Percentiles rank a stretch among this genome's conserved stretches.
Evolutionary conservation across 2,113 vertebrate species (phyloP).

Genomic region (Hyperoodon ampullatus): DNA sequence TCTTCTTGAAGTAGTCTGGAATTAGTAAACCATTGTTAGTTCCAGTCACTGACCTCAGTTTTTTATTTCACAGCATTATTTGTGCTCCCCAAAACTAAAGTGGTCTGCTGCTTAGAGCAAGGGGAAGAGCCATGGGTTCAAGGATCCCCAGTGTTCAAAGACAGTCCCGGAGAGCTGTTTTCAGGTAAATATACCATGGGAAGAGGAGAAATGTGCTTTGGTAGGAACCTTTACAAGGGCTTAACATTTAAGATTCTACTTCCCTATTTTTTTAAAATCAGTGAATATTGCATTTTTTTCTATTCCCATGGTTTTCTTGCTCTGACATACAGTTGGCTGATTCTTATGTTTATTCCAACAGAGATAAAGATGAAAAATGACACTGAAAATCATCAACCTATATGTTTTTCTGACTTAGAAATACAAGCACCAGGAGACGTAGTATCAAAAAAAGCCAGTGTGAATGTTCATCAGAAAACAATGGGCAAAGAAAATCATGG

Average conservation of each 20-base stretch:
- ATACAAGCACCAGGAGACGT: slow-evolving; percentile 6
- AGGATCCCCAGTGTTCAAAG: not conserved
- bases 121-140: slow-evolving; percentile 63
- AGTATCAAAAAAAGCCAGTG: slow-evolving; percentile 32
- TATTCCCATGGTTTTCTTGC: not conserved
- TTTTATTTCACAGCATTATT: slow-evolving; percentile 57
- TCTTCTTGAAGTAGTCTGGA: not conserved
- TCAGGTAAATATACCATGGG: slow-evolving; percentile 50
- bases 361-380: slow-evolving; percentile 43
- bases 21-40: not conserved
- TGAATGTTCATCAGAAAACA: slow-evolving; percentile 55
- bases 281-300: not conserved
- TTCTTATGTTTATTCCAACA: slow-evolving; percentile 66
- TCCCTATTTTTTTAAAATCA: not conserved
- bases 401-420: slow-evolving; percentile 50
- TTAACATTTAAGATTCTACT: slow-evolving; percentile 16
- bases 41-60: slow-evolving; percentile 37
- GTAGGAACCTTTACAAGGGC: not conserved
- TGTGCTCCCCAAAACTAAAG: slow-evolving; percentile 65
- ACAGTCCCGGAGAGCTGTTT: not conserved
- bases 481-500: slow-evolving; percentile 61
- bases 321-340: slow-evolving; percentile 28
- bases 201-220: not conserved
- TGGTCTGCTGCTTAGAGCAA: slow-evolving; percentile 70
- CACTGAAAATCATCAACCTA: slow-evolving; percentile 41